phyloP scores from a whole-genome alignment of 37 sponge, comb jelly and placozoan species.

The Beroe forskalii region DNA sequence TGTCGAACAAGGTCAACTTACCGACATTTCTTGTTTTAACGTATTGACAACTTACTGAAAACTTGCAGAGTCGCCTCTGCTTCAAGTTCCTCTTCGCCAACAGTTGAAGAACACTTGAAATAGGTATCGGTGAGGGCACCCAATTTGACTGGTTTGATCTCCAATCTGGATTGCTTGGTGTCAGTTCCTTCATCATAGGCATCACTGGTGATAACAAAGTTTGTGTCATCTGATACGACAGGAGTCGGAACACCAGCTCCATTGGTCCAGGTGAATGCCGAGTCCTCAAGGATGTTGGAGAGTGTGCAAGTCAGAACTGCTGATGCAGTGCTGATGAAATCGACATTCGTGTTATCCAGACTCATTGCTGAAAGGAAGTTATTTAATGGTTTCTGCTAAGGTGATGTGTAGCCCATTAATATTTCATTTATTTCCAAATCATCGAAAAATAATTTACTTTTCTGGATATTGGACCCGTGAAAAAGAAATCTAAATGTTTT shows the following conservation, averaged over 20 bases:
- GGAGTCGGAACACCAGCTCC: not conserved
- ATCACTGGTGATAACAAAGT: not conserved
- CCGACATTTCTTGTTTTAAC: too few species aligned
- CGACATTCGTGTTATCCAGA: not conserved
- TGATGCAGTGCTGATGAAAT: not conserved
- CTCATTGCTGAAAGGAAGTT: not conserved
- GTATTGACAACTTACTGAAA: not conserved
- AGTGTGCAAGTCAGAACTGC: not conserved
- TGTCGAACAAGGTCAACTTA: too few species aligned
- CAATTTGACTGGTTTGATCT: not conserved
- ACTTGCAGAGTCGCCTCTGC: not conserved
- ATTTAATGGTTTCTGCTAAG: too few species aligned
- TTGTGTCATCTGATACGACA: not conserved
- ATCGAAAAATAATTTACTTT: too few species aligned
- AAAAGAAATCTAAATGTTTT: too few species aligned
- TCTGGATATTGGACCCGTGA: too few species aligned
- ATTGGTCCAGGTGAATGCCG: not conserved
- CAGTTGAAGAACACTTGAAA: not conserved
- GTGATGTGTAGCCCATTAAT: too few species aligned
- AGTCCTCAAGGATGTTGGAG: not conserved
- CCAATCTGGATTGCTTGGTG: not conserved
- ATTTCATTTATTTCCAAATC: too few species aligned
- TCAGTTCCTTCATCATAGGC: not conserved
- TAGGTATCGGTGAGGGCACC: not conserved
- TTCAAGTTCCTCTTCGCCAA: not conserved